Conservation (phyloP, 2,113 vertebrate genomes). For the Carassius gibelio region DNA sequence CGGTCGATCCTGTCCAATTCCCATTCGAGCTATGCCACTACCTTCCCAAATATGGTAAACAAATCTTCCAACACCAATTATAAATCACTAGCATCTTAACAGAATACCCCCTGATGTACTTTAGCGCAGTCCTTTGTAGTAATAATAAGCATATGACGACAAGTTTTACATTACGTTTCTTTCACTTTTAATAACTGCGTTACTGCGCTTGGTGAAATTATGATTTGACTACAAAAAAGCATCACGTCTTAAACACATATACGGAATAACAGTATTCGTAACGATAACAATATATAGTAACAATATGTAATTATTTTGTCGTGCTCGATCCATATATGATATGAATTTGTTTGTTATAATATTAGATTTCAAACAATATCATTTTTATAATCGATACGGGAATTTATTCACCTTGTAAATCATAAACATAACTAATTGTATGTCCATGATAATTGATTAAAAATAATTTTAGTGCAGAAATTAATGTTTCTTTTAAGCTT, state of each 20-base stretch:
- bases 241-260: not conserved
- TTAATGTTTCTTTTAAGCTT: not conserved
- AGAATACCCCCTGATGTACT: slow-evolving; percentile 46
- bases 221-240: not conserved
- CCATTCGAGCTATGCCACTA: slow-evolving; percentile 71
- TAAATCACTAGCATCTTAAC: slow-evolving; percentile 64
- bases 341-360: not conserved
- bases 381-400: not conserved
- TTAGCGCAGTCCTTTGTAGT: slow-evolving; percentile 45
- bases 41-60: slow-evolving; percentile 94
- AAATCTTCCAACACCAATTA: slow-evolving; percentile 81
- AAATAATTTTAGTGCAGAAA: not conserved
- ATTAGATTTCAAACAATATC: not conserved
- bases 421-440: not conserved
- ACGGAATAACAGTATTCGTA: not conserved
- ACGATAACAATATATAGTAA: not conserved
- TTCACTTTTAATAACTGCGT: slow-evolving; percentile 9
- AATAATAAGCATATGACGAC: not conserved
- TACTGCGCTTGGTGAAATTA: not conserved
- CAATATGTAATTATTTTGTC: not conserved
- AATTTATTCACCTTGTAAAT: not conserved
- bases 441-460: not conserved
- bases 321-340: not conserved
- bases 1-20: slow-evolving; percentile 76
- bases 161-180: not conserved